These are phyloP conservation scores for Lithobius niger DNA, from an alignment of 1,140 invertebrate genomes.

Conservation along the genomic window DNA sequence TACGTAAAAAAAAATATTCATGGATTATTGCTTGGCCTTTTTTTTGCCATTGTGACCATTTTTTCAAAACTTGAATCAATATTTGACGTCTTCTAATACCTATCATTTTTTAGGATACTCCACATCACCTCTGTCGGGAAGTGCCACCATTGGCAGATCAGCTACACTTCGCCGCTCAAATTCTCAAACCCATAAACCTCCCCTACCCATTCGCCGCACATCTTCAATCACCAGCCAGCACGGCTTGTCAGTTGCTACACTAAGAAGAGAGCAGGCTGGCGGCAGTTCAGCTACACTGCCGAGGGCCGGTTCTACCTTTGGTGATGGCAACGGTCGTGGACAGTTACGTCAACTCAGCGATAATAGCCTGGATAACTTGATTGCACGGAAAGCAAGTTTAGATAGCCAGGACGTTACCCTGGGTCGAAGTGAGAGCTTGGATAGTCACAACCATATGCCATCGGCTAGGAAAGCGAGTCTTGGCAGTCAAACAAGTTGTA, in stretches of 20 bases:
- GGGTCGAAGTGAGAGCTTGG: background rate
- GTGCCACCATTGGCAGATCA: constrained; percentile 3
- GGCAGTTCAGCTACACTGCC: background rate
- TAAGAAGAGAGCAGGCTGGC: background rate
- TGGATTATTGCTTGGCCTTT: too few species aligned
- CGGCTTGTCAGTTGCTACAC: constrained; percentile 14
- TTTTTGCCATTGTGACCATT: constrained; percentile 19
- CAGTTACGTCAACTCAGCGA: background rate
- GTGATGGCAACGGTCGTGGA: background rate
- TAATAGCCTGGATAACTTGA: background rate
- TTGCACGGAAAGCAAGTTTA: background rate
- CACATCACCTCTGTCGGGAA: too few species aligned
- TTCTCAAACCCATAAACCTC: constrained; percentile 52
- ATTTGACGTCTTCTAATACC: too few species aligned
- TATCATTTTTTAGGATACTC: too few species aligned
- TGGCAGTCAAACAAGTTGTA: too few species aligned
- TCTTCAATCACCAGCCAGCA: constrained; percentile 53
- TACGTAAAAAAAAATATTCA: too few species aligned
- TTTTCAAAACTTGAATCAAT: too few species aligned
- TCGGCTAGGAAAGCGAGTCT: background rate
- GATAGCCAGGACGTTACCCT: background rate
- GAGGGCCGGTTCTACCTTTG: background rate
- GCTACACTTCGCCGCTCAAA: constrained; percentile 36
- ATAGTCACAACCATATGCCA: background rate
- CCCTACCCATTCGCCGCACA: constrained; percentile 68